Base-by-base conservation (phyloP, 2,797 vertebrate species). In the Dryobates pubescens region DNA sequence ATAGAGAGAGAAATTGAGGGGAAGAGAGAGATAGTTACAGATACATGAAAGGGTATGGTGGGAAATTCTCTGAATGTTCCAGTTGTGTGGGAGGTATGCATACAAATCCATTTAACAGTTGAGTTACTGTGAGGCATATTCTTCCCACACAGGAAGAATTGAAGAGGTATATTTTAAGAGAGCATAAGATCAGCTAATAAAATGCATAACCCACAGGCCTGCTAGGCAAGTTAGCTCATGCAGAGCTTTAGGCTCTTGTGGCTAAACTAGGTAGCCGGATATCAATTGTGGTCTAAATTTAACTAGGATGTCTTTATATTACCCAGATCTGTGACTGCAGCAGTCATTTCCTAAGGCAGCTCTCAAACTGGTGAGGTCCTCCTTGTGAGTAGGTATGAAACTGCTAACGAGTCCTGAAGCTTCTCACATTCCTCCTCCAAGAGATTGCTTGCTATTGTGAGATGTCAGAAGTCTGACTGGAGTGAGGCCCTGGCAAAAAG, bases 61-160 rank as follows among this genome's bases (percentile, higher is more conserved):
- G 88, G 72, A 90, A 85, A 70, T 64, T 73, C 45, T 86, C 24
- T 47, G 4, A 47, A 47, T 64, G 79, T 81, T 88, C 57, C 14
- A 73, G 19, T 9, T 59, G 20, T 65, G 82, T 81, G 84, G 94
- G 91, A 88, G 88, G 79, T 73, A 59, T 75, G 65, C 81, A 70
- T 54, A 73, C 72, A 95, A 88, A 95, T 90, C 57, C 76, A n/a
- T 57, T 87, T 32, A 82, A 58, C 41, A 41, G 56, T 6, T 38
- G 63, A 92, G 80, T 90, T 91, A 38, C 88, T 78, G 69, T 43
- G 68, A 87, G 82, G 79, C 38, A 49, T 85, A 15, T 53, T 71
- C 76, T 92, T 87, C 76, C 94, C 86, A 89, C 90, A 34, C 51
- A 38, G n/a, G 64, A 74, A 79, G 74, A 82, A 74, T 1, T 56